These are phyloP conservation scores for Tachyglossus aculeatus DNA, from an alignment of 2,797 vertebrate species.

Conservation along the genomic window DNA sequence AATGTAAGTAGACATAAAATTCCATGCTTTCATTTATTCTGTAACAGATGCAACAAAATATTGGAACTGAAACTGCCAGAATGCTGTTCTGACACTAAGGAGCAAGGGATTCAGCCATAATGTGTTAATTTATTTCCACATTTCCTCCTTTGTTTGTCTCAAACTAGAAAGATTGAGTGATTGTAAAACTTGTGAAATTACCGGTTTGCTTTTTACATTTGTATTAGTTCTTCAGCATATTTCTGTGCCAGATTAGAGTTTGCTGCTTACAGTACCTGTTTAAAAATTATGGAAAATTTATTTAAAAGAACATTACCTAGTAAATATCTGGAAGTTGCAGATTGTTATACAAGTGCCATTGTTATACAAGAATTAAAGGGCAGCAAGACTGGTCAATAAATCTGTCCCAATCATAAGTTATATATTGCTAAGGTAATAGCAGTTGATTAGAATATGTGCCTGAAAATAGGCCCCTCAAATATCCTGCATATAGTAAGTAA, in stretches of 20 bases:
- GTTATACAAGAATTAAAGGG: too few species aligned
- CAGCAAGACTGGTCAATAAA: too few species aligned
- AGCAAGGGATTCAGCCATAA: conserved; percentile 35
- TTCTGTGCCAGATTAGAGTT: neutral
- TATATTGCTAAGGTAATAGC: too few species aligned
- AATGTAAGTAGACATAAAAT: conserved; percentile 29
- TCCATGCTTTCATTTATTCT: conserved; percentile 22
- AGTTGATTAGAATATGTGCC: too few species aligned
- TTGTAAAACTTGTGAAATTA: conserved; percentile 39
- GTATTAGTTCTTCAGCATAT: conserved; percentile 9
- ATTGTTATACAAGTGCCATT: too few species aligned
- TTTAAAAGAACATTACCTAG: conserved; percentile 8
- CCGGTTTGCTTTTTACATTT: conserved; percentile 22
- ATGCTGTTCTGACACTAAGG: conserved; percentile 24
- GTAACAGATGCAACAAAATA: conserved; percentile 34
- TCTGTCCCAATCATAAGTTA: too few species aligned
- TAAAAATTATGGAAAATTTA: conserved; percentile 13
- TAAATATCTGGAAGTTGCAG: too few species aligned
- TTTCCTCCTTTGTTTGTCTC: conserved; percentile 31
- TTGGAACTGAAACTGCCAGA: conserved; percentile 29
- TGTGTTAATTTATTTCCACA: conserved; percentile 7
- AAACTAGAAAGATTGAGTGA: conserved; percentile 22
- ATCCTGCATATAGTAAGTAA: too few species aligned
- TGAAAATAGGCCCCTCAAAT: too few species aligned
- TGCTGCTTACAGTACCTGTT: conserved; percentile 4